Base-by-base conservation (phyloP, 2,888 invertebrate genomes). In the Tromatobia lineatoria region DNA sequence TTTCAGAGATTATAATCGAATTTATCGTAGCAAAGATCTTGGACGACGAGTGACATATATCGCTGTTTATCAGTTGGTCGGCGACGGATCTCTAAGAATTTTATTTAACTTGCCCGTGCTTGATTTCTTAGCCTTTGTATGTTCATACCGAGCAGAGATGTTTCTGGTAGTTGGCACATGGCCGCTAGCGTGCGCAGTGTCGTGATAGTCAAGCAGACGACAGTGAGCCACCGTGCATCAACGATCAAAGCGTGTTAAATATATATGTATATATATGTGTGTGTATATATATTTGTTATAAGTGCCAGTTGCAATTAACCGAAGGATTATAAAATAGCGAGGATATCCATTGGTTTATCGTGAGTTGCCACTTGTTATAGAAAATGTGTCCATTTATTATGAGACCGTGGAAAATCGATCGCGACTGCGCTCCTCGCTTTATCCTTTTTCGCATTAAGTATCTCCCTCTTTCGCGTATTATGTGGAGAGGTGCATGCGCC, bases 141-240 rank as follows among this genome's bases (percentile, higher is more conserved):
- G 15, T 23, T 13, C 57, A 25, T 3, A 38, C 4, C 18, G 61
- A 38, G 61, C 34, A n/a, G 34, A 38, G 38, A 47, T 45, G 15
- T 25, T 47, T 38, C 25, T 42, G 47, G 45, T 25, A 25, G 45
- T 47, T 45, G 82, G 69, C 82, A 78, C 82, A 82, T 82, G 82
- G 82, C 78, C 38, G 61, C 61, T 67, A 52, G 45, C 73, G 52
- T 67, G 78, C 78, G 78, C 82, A 82, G 52, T 61, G 20, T 20
- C 45, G 61, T 45, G 47, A 13, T 54, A 64, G 13, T 71, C 59
- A 47, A 83, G 83, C 83, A 80, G 83, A 83, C 82, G 82, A 82
- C 78, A 69, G 82, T 75, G 38, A 57, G 20, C 45, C 52, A 69
- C 78, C 67, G 73, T 74, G 69, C 59, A 25, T 52, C 82, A 45